phyloP scores from a whole-genome alignment of 2,113 vertebrate species.

The Reinhardtius hippoglossoides region DNA sequence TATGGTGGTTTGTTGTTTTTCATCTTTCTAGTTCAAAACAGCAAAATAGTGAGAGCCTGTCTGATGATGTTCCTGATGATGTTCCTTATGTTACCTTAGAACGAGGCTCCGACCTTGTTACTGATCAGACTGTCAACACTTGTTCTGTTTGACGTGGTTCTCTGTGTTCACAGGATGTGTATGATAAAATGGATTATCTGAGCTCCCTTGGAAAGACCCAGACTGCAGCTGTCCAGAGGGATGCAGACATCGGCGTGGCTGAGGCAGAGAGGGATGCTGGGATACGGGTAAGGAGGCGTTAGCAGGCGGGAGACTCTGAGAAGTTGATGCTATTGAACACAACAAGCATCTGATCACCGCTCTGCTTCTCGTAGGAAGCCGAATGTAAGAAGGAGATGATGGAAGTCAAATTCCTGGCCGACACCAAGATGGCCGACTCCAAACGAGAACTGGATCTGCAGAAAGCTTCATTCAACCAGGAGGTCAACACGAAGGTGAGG shows the following conservation, averaged over 20 bases:
- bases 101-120: too few species aligned
- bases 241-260: conserved; percentile 94
- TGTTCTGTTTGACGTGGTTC: not conserved
- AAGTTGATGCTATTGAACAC: not conserved
- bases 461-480: conserved; percentile 93
- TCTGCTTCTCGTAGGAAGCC: conserved; percentile 84
- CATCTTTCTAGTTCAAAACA: too few species aligned
- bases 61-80: too few species aligned
- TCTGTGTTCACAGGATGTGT: conserved; percentile 88
- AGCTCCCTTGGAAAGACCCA: conserved; percentile 96
- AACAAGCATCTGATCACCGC: not conserved
- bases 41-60: not conserved
- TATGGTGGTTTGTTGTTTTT: not conserved
- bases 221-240: conserved; percentile 91
- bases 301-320: not conserved
- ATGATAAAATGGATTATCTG: conserved; percentile 95
- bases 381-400: conserved; percentile 96
- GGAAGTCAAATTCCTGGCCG: conserved; percentile 92
- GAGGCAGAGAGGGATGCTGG: conserved; percentile 95
- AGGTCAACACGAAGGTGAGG: conserved; percentile 93
- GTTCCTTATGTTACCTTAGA: too few species aligned
- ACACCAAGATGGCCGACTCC: conserved; percentile 95
- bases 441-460: conserved; percentile 92
- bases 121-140: too few species aligned
- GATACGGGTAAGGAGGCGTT: conserved; percentile 88